phyloP scores from a whole-genome alignment of 2,888 invertebrate species.

The Nomada flava region DNA sequence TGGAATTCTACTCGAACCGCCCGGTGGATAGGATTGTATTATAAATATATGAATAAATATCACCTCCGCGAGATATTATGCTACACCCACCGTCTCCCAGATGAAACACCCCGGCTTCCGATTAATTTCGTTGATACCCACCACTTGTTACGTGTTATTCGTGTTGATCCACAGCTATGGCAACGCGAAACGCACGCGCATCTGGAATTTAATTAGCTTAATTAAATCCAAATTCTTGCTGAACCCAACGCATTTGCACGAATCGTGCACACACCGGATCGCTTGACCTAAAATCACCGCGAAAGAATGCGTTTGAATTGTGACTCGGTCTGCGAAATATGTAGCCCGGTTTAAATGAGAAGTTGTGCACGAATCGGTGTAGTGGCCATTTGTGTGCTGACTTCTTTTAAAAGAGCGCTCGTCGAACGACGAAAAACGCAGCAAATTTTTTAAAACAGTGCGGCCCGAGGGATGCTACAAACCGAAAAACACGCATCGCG shows the following conservation, averaged over 20 bases:
- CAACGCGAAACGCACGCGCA: conserved; percentile 36
- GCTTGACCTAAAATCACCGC: conserved; percentile 37
- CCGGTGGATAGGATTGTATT: conserved; percentile 6
- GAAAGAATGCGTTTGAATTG: conserved; percentile 39
- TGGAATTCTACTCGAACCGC: conserved; percentile 20
- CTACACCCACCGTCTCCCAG: neutral
- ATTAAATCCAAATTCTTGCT: conserved; percentile 62
- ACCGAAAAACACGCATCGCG: neutral
- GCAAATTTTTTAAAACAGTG: neutral
- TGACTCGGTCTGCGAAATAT: neutral
- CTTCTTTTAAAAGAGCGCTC: neutral
- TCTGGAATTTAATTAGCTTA: conserved; percentile 70
- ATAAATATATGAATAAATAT: conserved; percentile 49
- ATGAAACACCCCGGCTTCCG: conserved; percentile 10
- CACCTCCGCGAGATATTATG: neutral
- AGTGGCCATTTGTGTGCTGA: neutral
- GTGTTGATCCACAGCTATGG: conserved; percentile 17
- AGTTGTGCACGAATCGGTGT: neutral
- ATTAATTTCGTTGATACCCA: conserved; percentile 41
- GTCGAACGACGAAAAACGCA: neutral
- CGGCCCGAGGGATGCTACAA: neutral
- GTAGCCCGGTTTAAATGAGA: neutral
- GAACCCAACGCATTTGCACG: conserved; percentile 3
- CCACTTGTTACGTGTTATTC: conserved; percentile 45
- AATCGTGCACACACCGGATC: neutral